These are phyloP conservation scores for Eugnorisma glareosa DNA, from an alignment of 2,888 invertebrate genomes.

Conservation along the genomic window DNA sequence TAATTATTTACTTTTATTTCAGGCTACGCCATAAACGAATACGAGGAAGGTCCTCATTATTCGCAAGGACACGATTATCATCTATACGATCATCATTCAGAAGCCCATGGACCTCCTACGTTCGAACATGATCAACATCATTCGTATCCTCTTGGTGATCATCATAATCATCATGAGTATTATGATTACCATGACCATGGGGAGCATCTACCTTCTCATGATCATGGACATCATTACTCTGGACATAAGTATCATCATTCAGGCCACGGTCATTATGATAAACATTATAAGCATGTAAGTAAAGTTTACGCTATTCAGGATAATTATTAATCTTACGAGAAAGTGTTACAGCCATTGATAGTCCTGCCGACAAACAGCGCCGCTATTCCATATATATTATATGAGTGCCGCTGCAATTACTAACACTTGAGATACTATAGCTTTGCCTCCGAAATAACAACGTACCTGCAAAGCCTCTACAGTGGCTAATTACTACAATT, in stretches of 20 bases:
- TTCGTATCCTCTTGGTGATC: conserved; percentile 17
- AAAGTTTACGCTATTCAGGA: not conserved
- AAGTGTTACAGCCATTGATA: not conserved
- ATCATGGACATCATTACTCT: conserved; percentile 63
- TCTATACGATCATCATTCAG: conserved; percentile 70
- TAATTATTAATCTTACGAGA: not conserved
- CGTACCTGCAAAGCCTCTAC: not conserved
- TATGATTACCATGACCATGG: conserved; percentile 67
- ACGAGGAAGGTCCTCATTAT: conserved; percentile 80
- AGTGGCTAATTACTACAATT: too few species aligned
- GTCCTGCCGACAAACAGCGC: not conserved
- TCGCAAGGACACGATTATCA: conserved; percentile 79
- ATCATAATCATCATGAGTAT: conserved; percentile 67
- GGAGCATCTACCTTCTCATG: conserved; percentile 48
- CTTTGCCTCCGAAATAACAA: not conserved
- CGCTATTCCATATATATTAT: not conserved
- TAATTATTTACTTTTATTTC: conserved; percentile 25
- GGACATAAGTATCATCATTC: conserved; percentile 70
- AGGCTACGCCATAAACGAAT: conserved; percentile 82
- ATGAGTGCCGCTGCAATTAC: not conserved
- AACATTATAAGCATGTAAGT: conserved; percentile 83
- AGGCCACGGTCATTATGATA: conserved; percentile 74
- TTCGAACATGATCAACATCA: conserved; percentile 54
- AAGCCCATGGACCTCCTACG: conserved; percentile 65
- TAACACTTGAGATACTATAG: not conserved